phyloP scores from a whole-genome alignment of 2,113 vertebrate species.

The Cyprinus carpio region DNA sequence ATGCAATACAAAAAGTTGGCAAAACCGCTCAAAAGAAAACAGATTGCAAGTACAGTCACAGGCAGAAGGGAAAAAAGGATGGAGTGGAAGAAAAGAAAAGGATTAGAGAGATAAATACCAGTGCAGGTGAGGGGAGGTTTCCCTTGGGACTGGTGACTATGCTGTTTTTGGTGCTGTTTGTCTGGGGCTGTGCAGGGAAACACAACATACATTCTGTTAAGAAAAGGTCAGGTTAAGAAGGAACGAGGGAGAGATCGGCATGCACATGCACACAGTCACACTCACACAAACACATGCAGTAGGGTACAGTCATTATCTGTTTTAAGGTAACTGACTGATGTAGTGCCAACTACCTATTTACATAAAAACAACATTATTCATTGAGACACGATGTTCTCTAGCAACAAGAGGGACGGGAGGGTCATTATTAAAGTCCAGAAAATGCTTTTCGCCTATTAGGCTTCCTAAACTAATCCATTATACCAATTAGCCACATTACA shows the following conservation, averaged over 20 bases:
- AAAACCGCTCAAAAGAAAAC: constrained; percentile 8
- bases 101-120: constrained; percentile 83
- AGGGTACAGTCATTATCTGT: background rate
- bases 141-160: constrained; percentile 94
- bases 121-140: constrained; percentile 87
- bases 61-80: background rate
- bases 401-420: background rate
- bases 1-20: background rate
- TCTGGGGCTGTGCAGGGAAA: constrained; percentile 85
- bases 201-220: constrained; percentile 55
- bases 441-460: constrained; percentile 28
- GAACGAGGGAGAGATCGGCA: constrained; percentile 33
- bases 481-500: constrained; percentile 28
- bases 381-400: background rate
- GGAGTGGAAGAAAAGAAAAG: constrained; percentile 40
- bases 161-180: constrained; percentile 97
- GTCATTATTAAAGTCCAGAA: constrained; percentile 18
- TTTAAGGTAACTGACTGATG: constrained; percentile 15
- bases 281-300: background rate
- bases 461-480: constrained; percentile 31
- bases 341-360: background rate
- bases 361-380: background rate
- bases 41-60: constrained; percentile 42
- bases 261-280: constrained; percentile 16
- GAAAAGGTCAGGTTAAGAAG: constrained; percentile 34